Conservation (phyloP, 2,113 vertebrate genomes). For the Heliornis fulica region DNA sequence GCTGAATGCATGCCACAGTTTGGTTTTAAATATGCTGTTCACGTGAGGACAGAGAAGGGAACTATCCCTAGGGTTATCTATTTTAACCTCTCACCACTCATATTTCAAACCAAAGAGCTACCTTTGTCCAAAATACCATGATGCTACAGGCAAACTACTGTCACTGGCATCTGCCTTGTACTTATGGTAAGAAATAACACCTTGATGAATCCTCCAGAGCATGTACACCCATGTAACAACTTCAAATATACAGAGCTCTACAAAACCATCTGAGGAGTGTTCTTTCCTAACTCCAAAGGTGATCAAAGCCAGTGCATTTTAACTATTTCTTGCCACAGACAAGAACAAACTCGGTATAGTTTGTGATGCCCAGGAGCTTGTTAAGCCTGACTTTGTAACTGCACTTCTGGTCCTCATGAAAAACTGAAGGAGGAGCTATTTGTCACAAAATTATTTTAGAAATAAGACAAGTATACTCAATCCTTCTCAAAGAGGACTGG, state of each 20-base stretch:
- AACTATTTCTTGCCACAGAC: background rate
- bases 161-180: background rate
- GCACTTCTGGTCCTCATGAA: background rate
- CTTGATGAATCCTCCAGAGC: background rate
- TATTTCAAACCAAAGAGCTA: background rate
- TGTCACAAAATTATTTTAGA: background rate
- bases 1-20: background rate
- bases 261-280: background rate
- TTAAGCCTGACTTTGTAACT: background rate
- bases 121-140: background rate
- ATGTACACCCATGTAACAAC: rapidly evolving
- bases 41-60: background rate
- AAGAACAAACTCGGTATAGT: rapidly evolving
- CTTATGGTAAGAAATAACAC: background rate
- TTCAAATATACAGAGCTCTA: background rate
- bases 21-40: background rate
- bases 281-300: background rate
- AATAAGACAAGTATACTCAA: background rate
- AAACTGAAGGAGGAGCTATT: background rate
- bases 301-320: background rate
- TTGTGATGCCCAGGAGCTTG: background rate
- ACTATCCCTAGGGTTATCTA: background rate
- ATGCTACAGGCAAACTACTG: background rate
- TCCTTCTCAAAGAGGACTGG: background rate
- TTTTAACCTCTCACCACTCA: background rate